Evolutionary conservation across 1,140 invertebrate species (phyloP).

Genomic region (Sinella curviseta): DNA sequence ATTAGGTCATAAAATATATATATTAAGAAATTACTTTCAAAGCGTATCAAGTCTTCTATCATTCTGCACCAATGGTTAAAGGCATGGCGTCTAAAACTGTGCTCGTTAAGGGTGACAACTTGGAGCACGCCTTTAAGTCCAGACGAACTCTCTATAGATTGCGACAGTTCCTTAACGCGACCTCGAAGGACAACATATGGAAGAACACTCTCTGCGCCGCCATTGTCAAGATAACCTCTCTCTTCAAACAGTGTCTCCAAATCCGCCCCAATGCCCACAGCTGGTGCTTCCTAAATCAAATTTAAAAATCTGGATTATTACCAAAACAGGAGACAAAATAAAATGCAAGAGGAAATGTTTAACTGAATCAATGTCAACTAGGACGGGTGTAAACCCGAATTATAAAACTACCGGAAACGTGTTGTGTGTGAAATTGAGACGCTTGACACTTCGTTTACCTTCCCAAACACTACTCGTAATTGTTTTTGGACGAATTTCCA

Average conservation of each 20-base stretch:
- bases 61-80: constrained; percentile 44
- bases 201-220: constrained; percentile 22
- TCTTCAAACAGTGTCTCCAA: constrained; percentile 34
- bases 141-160: constrained; percentile 24
- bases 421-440: no score
- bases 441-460: no score
- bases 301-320: no score
- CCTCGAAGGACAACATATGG: constrained; percentile 43
- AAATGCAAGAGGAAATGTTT: background rate
- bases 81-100: constrained; percentile 38
- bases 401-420: no score
- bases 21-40: background rate
- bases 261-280: constrained; percentile 37
- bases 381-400: no score
- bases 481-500: no score
- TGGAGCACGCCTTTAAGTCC: constrained; percentile 45
- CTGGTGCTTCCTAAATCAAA: constrained; percentile 47
- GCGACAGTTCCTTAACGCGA: constrained; percentile 29
- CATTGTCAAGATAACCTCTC: background rate
- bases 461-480: no score
- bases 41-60: background rate
- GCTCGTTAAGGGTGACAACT: constrained; percentile 45
- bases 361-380: no score
- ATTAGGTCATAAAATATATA: background rate
- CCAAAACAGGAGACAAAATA: background rate